A percentile compares a stretch with the other conserved stretches of the same genome.
phyloP scores from a whole-genome alignment of 2,888 invertebrate genomes.

The Lepidonotus clava region DNA sequence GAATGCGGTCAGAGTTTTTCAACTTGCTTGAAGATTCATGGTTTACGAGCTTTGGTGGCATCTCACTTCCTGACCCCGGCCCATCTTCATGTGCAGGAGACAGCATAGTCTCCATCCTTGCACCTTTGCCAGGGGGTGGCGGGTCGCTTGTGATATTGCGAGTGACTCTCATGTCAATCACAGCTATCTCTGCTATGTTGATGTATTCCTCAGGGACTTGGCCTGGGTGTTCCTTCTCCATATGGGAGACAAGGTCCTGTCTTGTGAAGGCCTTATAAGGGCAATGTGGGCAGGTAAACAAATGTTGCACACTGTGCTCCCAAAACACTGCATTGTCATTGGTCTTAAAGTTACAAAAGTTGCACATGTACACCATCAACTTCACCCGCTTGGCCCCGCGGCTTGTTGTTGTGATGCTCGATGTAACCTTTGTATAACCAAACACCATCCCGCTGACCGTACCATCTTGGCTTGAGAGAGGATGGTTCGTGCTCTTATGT shows the following conservation, averaged over 20 bases:
- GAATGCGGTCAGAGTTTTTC: not conserved
- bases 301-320: constrained; percentile 37
- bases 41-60: not conserved
- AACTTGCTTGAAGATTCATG: not conserved
- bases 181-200: constrained; percentile 4
- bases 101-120: not conserved
- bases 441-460: constrained; percentile 22
- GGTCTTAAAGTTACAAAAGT: constrained; percentile 47
- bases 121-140: not conserved
- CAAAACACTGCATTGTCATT: constrained; percentile 31
- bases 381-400: constrained; percentile 32
- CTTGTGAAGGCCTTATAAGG: constrained; percentile 23
- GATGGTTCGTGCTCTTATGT: not conserved
- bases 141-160: constrained; percentile 21
- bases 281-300: constrained; percentile 44
- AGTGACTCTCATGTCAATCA: constrained; percentile 23
- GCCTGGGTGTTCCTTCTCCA: constrained; percentile 47
- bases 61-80: not conserved
- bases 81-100: not conserved
- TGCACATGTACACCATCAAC: constrained; percentile 32
- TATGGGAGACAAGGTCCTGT: constrained; percentile 18
- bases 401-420: constrained; percentile 38
- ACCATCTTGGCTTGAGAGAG: not conserved
- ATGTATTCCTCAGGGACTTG: constrained; percentile 32
- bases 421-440: constrained; percentile 16